Base-by-base conservation (phyloP, 1,140 invertebrate species). In the Meteorus sp. region DNA sequence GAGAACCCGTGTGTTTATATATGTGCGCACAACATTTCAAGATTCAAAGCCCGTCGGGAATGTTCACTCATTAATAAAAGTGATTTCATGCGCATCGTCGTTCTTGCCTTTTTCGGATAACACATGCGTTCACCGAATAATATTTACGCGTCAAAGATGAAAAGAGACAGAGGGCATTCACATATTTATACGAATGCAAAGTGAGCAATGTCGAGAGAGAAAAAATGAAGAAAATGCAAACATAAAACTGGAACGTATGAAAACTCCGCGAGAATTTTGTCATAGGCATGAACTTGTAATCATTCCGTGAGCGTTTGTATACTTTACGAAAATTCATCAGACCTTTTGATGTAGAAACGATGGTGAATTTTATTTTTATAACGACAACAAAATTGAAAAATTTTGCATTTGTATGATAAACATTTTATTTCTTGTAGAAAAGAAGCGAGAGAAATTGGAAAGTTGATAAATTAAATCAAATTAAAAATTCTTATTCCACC, bases 201-300 rank as follows among this genome's bases (percentile, higher is more conserved):
- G 8, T 39, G 35, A 11, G 17, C 35, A 20, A 44, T 3, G 22
- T 20, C 19, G 11, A 20, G 13, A 53, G 11, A 25, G n/a, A 25
- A 39, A 43, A 55, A 27, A 23, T 29, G 15, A 22, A 15, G 45
- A 11, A 56, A 33, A 31, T n/a, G 33, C 1, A 58, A 22, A 51
- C n/a, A 51, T 4, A 51, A 8, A 52, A 17, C 7, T 8, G 6
- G n/a, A 52, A n/a, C 13, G 15, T 23, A 23, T 31, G 15, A 55
- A 62, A 63, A 70, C 62, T 60, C 47, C 23, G 48, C 33, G 65
- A 66, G 65, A 70, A 70, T 70, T 63, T 63, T 58, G 62, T 59
- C 64, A 61, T 61, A 62, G 59, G 59, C 54, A 60, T 65, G 15
- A n/a, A 67, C 64, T 70, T 67, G 67, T 54, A 67, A 65, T 64